Base-by-base conservation (phyloP, 2,888 invertebrate species). In the Zele albiditarsus region DNA sequence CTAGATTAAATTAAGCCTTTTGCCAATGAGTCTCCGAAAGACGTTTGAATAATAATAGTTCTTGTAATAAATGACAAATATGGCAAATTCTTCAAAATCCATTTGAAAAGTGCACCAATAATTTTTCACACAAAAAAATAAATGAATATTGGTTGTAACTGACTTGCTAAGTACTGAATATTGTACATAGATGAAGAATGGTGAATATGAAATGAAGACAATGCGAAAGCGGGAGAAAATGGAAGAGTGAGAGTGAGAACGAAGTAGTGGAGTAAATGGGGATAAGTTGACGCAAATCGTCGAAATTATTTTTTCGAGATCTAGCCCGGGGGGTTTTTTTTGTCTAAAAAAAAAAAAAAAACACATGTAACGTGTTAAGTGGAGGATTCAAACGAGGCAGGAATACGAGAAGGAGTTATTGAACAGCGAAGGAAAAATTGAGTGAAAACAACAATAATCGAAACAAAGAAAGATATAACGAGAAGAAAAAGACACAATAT, bases 161-260 rank as follows among this genome's bases (percentile, higher is more conserved):
- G 38, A 60, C 6, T 60, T 70, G 42, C 70, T 60, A 70, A 42
- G 46, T 49, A 68, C 65, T 73, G 49, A 70, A 79, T 78, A 77
- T 78, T 80, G 80, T 80, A 80, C 74, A 80, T 80, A 80, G 77
- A 69, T 75, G 72, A 75, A 71, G n/a, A 70, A n/a, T 58, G 10
- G 28, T 23, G 28, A 28, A 25, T 57, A 8, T 25, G 57, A 66
- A 53, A 60, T 14, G 46, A 60, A 60, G 20, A 63, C 49, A 53
- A 60, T 57, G 25, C 46, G 8, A 68, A 53, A 70, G 63, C 60
- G 25, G 60, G 63, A 23, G 46, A 31, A 38, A 12, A 62, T 27
- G 25, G 42, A 63, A 57, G 58, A 67, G 49, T 16, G 33, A 31
- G 14, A 67, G 49, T 16, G 33, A 31, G 14, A n/a, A 27, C 4